These are phyloP conservation scores for Formicarius rufipectus DNA, from an alignment of 2,113 vertebrate species.

Conservation along the genomic window DNA sequence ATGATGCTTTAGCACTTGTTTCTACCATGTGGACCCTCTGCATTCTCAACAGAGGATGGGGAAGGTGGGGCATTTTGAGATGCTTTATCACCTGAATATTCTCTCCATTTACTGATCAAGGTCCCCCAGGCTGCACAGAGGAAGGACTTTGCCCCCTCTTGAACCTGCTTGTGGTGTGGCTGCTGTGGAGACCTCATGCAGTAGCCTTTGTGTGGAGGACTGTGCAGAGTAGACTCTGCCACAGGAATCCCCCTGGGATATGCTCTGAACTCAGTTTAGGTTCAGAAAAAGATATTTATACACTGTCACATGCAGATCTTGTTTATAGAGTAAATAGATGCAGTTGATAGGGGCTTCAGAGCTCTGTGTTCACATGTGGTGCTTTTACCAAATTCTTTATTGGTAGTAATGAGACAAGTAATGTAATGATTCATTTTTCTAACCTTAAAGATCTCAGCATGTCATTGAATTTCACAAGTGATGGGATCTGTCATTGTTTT, in stretches of 20 bases:
- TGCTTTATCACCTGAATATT: not conserved
- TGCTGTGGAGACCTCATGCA: not conserved
- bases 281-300: not conserved
- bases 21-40: not conserved
- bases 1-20: not conserved
- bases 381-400: not conserved
- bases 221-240: not conserved
- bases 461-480: not conserved
- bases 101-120: not conserved
- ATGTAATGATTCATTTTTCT: not conserved
- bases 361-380: not conserved
- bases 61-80: not conserved
- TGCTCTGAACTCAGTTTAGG: not conserved
- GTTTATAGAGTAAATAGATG: not conserved
- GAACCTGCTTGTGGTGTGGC: not conserved
- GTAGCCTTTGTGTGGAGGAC: not conserved
- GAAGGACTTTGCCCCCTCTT: accelerated
- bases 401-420: not conserved
- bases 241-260: not conserved
- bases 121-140: not conserved
- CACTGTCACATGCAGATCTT: not conserved
- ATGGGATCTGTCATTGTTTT: not conserved
- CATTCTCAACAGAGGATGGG: not conserved
- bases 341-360: not conserved
- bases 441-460: not conserved